Evolutionary conservation across 1,140 invertebrate species (phyloP), one percentile per base, ranked within the genome.

Genomic region (Scylla paramamosain): DNA sequence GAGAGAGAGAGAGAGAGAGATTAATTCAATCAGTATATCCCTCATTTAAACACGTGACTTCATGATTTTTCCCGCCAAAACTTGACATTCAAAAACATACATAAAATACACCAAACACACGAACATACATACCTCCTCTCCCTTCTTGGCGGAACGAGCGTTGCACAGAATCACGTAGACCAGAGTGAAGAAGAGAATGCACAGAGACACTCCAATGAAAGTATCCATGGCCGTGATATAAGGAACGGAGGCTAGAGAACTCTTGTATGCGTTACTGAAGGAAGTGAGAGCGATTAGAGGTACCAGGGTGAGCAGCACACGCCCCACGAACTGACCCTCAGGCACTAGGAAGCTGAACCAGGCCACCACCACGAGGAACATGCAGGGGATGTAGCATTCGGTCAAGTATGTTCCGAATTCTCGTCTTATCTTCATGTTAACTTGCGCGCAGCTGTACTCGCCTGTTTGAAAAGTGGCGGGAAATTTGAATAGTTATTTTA

Each of bases 341-440:
- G 93, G 94, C n/a, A 96, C 67, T 25, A 95, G 84, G 93, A 95
- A 95, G 93, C 90, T 89, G 84, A 95, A 94, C 32, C 87, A 95
- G 1, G 96, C 84, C 32, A 96, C 92, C 0, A 95, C 83, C 20
- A 96, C 95, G 7, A 96, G 91, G 94, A 95, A 95, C 48, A 96
- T 94, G 77, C 77, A 91, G 39, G 96, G 96, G 29, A 96, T 12
- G 90, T 96, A 96, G 93, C 90, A 95, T 29, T 96, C 96, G 20
- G 94, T 59, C 29, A 96, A 86, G 96, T 96, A 96, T 3, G 77
- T 88, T 28, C 82, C 95, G 45, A 96, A 94, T 16, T 39, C 59
- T n/a, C 96, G 82, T 16, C 88, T 59, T 7, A 96, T 48, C 31
- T 83, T 94, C 29, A 96, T 59, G 59, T 28, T 59, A 29, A 96